Base-by-base conservation (phyloP, 2,888 invertebrate species). In the Drosophila neonasuta region DNA sequence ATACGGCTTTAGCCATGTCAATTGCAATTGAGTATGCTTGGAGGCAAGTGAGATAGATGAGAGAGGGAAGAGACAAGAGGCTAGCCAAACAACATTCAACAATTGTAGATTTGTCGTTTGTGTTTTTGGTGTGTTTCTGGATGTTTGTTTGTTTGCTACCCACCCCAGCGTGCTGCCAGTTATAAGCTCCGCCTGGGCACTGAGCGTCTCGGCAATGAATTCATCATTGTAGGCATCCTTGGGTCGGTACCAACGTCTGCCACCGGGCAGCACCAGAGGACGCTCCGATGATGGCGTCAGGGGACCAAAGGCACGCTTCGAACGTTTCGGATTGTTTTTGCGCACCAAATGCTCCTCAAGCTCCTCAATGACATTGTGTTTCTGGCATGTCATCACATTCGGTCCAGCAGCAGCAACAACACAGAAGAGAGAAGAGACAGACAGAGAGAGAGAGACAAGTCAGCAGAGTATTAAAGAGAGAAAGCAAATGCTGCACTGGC, bases 211-310 rank as follows among this genome's bases (percentile, higher is more conserved):
- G 15, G 96, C 95, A 63, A 98, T 96, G 91, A 95, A 95, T 86
- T 96, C 95, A 79, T 98, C 97, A 72, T 97, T 95, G 92, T 96
- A 97, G 45, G 97, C 95, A 86, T 97, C 96, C 87, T 96, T 94
- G 3, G 97, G 96, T 51, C 95, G 93, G 83, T 94, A 93, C 96
- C 96, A 96, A 86, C 93, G 93, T 42, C 95, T 92, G 6, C 96
- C 96, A 24, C 96, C 95, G 10, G 96, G 95, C 55, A 96, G 92
- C 55, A 95, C 94, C 45, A 96, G 91, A 7, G 96, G 95, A 61
- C 95, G 92, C 77, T 94, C 94, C 80, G 94, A 93, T 77, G 94
- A 93, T 2, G 95, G 95, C 73, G 92, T 92, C 11, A 93, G 89
- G 1, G 94, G 93, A 0, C 93, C 93, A 71, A 93, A 93, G 64